These are phyloP conservation scores for Ceratina calcarata DNA, from an alignment of 1,140 invertebrate species.

Conservation along the genomic window DNA sequence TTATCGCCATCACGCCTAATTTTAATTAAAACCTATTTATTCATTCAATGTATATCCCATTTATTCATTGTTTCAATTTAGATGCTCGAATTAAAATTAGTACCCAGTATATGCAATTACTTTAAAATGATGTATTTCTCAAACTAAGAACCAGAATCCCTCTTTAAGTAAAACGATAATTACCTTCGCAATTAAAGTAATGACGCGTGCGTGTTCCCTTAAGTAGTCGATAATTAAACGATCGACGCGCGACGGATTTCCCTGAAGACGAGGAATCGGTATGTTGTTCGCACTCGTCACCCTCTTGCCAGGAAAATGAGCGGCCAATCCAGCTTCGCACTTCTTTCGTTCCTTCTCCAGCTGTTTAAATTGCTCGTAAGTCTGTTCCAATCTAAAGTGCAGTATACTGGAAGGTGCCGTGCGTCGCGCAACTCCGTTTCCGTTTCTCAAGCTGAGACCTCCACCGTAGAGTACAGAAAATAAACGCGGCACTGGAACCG, in stretches of 20 bases:
- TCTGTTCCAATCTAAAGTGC: constrained; percentile 88
- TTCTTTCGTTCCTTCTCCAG: constrained; percentile 92
- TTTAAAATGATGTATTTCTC: too few species aligned
- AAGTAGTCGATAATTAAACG: constrained; percentile 91
- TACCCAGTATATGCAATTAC: too few species aligned
- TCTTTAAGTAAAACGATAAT: constrained; percentile 14
- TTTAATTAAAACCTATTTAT: too few species aligned
- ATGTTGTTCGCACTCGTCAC: constrained; percentile 91
- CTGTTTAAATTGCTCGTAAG: constrained; percentile 91
- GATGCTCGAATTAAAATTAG: too few species aligned
- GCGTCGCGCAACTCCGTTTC: constrained; percentile 70
- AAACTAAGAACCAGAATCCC: too few species aligned
- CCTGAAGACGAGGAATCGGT: constrained; percentile 88
- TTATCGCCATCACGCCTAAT: too few species aligned
- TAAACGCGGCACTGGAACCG: constrained; percentile 64
- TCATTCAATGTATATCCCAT: too few species aligned
- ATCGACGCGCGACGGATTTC: constrained; percentile 91
- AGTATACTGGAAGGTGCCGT: constrained; percentile 85
- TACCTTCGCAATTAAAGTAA: constrained; percentile 78
- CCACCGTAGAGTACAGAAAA: constrained; percentile 71
- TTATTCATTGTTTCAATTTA: too few species aligned
- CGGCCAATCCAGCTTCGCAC: constrained; percentile 90
- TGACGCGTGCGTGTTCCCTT: constrained; percentile 86
- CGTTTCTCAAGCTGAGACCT: constrained; percentile 68
- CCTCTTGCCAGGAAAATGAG: constrained; percentile 90